Evolutionary conservation across 1,140 invertebrate genomes (phyloP), one percentile per base, ranked within the genome.

Genomic region (Pseudobourletiella spinata): DNA sequence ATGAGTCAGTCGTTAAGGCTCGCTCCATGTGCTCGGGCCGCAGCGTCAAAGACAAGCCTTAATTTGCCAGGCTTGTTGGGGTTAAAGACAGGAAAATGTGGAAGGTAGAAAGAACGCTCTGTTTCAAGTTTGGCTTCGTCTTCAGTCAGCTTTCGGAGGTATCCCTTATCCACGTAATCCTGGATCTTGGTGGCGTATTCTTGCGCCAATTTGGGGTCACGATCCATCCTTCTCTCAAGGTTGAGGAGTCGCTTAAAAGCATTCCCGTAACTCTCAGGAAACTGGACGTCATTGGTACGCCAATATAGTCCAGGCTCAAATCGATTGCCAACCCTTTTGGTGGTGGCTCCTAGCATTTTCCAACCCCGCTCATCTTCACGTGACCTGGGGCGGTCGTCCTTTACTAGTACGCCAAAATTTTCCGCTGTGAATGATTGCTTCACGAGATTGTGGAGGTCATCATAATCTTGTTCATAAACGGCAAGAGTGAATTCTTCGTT

Each of bases 261-360:
- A 14, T 22, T 20, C 2, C 3, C 8, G 18, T 46, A 54, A 20
- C 55, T 57, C n/a, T 57, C 51, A 11, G 59, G 63, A 2, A 65
- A 26, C 0, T 0, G 46, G n/a, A 50, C 24, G 3, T 48, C 2
- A 6, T 59, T 25, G 11, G 43, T 14, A 48, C 46, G 52, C 63
- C 66, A 65, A 11, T 63, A 44, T 2, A 68, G 39, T 20, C 59
- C 59, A 0, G 43, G 48, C 48, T 65, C 59, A 11, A 22, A 65
- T 59, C 52, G 3, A 0, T 42, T n/a, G 6, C 15, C 63, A 26
- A 59, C 32, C 15, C 46, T 28, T 32, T 24, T 35, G 6, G 56
- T 58, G n/a, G 42, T 54, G 39, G 35, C 6, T 2, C 61, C 42
- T n/a, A 64, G 50, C 1, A 59, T 65, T 1, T 35, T 20, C 44